Conservation (phyloP, 2,113 vertebrate species). For the Dromaius novaehollandiae region DNA sequence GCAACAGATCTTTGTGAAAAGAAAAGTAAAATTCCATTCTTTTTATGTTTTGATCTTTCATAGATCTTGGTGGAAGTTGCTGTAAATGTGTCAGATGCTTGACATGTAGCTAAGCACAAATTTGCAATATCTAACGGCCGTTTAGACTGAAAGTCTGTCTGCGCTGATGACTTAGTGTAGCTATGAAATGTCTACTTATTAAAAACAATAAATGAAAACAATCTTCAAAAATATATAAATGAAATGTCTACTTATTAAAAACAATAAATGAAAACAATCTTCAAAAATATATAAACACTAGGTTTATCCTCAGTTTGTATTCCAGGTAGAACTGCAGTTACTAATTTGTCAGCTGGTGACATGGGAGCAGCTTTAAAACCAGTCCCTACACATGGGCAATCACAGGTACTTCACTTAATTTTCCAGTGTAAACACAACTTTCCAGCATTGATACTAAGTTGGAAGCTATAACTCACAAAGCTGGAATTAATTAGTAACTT, state of each 20-base stretch:
- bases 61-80: background rate
- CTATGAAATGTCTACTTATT: background rate
- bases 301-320: slow-evolving; percentile 67
- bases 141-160: background rate
- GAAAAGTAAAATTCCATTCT: background rate
- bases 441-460: background rate
- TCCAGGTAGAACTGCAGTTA: slow-evolving; percentile 60
- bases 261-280: background rate
- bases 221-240: slow-evolving; percentile 20
- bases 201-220: background rate
- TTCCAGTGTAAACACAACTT: background rate
- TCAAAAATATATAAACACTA: slow-evolving; percentile 35
- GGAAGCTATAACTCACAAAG: background rate
- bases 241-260: background rate
- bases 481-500: background rate
- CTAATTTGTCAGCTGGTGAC: slow-evolving; percentile 62
- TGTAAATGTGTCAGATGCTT: background rate
- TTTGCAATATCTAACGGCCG: background rate
- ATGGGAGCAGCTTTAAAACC: slow-evolving; percentile 49
- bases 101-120: background rate
- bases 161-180: background rate
- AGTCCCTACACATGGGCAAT: slow-evolving; percentile 53
- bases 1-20: background rate
- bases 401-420: slow-evolving; percentile 57
- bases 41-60: background rate